Evolutionary conservation across 2,113 vertebrate genomes (phyloP).

Genomic region (Ageneiosus marmoratus): DNA sequence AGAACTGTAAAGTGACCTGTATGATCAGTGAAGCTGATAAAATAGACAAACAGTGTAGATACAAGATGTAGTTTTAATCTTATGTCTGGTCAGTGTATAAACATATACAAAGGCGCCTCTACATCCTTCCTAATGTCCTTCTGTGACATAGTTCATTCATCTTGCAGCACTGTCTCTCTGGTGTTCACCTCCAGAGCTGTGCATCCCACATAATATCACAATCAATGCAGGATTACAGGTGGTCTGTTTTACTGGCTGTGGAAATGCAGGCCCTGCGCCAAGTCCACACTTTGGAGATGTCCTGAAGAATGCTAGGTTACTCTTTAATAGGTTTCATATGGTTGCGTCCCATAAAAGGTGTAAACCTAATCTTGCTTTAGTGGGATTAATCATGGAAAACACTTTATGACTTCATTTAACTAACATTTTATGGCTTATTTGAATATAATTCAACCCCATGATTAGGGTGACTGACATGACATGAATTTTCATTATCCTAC

Average conservation of each 20-base stretch:
- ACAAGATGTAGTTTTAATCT: no score
- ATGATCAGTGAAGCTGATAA: no score
- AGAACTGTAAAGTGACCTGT: no score
- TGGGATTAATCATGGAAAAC: not conserved
- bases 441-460: not conserved
- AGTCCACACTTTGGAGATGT: not conserved
- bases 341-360: not conserved
- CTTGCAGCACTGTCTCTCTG: not conserved
- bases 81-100: no score
- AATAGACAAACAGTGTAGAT: no score
- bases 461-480: no score
- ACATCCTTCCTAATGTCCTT: not conserved
- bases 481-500: not conserved
- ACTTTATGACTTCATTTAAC: not conserved
- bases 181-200: not conserved
- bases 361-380: not conserved
- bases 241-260: not conserved
- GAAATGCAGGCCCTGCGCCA: not conserved
- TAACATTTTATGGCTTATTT: not conserved
- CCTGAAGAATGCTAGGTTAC: not conserved
- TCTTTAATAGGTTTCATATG: not conserved
- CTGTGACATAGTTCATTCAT: slow-evolving; percentile 22
- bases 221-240: not conserved
- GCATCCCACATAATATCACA: not conserved
- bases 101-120: not conserved